phyloP scores from a whole-genome alignment of 2,113 vertebrate genomes.

The Mesocricetus auratus region DNA sequence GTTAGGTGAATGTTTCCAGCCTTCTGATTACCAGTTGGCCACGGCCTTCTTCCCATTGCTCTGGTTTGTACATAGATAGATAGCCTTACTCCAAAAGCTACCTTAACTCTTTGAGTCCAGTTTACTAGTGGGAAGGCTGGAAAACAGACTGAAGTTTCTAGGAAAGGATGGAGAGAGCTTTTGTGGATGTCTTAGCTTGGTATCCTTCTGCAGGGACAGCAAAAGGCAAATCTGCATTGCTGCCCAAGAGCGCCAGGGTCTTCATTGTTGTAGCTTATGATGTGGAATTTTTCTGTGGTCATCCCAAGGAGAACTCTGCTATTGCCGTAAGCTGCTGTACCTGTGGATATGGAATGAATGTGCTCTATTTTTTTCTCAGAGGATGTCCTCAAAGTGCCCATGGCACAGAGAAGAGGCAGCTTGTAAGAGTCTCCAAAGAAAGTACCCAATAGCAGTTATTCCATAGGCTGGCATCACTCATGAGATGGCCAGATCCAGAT shows the following conservation, averaged over 20 bases:
- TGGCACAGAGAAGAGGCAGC: background rate
- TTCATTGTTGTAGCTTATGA: background rate
- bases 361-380: background rate
- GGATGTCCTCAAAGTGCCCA: background rate
- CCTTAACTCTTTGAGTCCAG: background rate
- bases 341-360: background rate
- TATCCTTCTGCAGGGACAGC: background rate
- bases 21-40: background rate
- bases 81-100: slow-evolving; percentile 26
- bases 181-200: background rate
- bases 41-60: background rate
- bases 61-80: background rate
- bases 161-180: background rate
- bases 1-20: background rate
- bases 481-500: background rate
- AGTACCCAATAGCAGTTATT: background rate
- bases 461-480: background rate
- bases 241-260: background rate
- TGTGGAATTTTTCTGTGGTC: background rate
- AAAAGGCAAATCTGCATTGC: background rate
- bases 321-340: background rate
- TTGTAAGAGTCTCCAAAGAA: background rate
- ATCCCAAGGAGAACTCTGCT: background rate
- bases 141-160: background rate
- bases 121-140: background rate